A percentile compares a stretch with the other conserved stretches of the same genome.
phyloP scores from a whole-genome alignment of 2,113 vertebrate species.

The Acrocephalus kingi region DNA sequence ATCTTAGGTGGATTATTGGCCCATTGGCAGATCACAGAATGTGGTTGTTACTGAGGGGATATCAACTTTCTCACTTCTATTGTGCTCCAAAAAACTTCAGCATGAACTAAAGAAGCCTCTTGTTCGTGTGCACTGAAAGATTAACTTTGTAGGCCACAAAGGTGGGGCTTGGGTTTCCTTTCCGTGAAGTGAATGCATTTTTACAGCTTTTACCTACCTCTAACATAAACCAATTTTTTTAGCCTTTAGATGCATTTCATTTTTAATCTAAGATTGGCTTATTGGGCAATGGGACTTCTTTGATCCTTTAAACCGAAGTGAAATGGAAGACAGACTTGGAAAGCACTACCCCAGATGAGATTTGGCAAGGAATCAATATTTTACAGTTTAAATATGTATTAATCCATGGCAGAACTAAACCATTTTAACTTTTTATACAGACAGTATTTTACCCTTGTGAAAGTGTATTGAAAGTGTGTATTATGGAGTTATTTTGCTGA shows the following conservation, averaged over 20 bases:
- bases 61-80: background rate
- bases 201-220: background rate
- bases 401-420: constrained; percentile 48
- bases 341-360: constrained; percentile 17
- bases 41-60: background rate
- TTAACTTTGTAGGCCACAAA: background rate
- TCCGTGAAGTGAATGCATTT: background rate
- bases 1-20: background rate
- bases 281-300: constrained; percentile 9
- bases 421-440: constrained; percentile 33
- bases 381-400: constrained; percentile 45
- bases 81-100: background rate
- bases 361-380: constrained; percentile 49
- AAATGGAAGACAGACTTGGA: constrained; percentile 47
- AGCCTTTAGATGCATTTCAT: constrained; percentile 7
- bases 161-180: background rate
- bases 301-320: constrained; percentile 51
- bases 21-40: background rate
- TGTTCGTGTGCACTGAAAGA: background rate
- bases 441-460: constrained; percentile 40
- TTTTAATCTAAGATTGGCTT: constrained; percentile 12
- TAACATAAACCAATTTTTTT: background rate
- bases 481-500: constrained; percentile 31
- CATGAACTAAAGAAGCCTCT: background rate
- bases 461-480: background rate